These are phyloP conservation scores for Xestia sexstrigata DNA, from an alignment of 2,888 invertebrate species.

Conservation along the genomic window DNA sequence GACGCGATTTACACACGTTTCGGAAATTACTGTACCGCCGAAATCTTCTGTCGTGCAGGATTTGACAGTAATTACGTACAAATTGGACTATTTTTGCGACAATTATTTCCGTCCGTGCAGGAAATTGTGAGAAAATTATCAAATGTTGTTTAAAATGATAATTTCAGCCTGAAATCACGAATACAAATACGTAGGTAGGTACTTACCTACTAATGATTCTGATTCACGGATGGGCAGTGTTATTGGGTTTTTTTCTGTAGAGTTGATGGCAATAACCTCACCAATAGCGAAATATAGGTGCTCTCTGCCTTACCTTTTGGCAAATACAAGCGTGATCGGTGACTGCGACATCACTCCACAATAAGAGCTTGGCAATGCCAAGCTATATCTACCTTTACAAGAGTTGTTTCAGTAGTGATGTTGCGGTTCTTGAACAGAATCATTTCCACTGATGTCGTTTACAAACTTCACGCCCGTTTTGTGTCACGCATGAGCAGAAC, in stretches of 20 bases:
- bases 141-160: background rate
- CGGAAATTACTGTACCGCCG: conserved; percentile 28
- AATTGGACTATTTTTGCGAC: conserved; percentile 54
- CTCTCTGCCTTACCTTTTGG: background rate
- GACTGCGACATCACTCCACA: background rate
- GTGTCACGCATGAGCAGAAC: conserved; percentile 11
- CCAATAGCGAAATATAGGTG: background rate
- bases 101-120: conserved; percentile 44
- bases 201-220: background rate
- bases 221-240: background rate
- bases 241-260: background rate
- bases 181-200: background rate
- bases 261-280: background rate
- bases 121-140: conserved; percentile 3
- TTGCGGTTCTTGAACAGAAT: background rate
- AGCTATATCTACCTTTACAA: background rate
- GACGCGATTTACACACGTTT: conserved; percentile 29
- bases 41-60: conserved; percentile 21
- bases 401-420: background rate
- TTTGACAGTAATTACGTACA: conserved; percentile 43
- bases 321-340: background rate
- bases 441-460: conserved; percentile 4
- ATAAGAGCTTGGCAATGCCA: background rate
- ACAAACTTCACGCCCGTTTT: conserved; percentile 16
- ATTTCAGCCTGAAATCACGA: background rate